Base-by-base conservation (phyloP, 2,113 vertebrate genomes). In the Agapornis roseicollis region DNA sequence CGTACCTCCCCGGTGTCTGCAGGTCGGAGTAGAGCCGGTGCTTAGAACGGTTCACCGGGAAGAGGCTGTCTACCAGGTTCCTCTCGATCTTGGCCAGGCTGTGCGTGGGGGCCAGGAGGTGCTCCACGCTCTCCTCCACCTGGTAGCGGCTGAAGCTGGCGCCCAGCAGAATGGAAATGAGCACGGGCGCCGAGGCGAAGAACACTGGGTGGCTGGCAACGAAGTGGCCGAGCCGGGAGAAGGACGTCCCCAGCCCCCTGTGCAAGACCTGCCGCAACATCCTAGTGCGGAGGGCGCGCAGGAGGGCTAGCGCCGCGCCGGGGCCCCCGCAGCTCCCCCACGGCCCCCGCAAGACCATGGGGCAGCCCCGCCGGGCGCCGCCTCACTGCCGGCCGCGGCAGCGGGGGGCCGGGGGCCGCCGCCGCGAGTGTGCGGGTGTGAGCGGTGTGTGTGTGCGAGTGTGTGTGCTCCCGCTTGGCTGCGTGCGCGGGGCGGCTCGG, bases 81-180 rank as follows among this genome's bases (percentile, higher is more conserved):
- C 99, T 99, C 98, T 99, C 99, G 66, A 99, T 99, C 98, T 99
- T 99, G 74, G 99, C 99, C 96, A 99, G 97, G 97, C 99, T 99
- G 98, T 99, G 99, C 70, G 99, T 99, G 93, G 99, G 99, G 71
- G 99, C 99, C 79, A 99, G 98, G 98, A 99, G 98, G 97, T 98
- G 98, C 97, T 99, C 99, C 97, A 99, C 99, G 97, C 98, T 98
- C 91, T 99, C 99, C 96, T 99, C 99, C 90, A 99, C 98, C 97
- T 98, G 99, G 98, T 99, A 99, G 93, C 99, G 98, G 97, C 99
- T 99, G 98, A 99, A 99, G 97, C 99, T 99, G 97, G 99, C 99
- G 82, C 99, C 99, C 81, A 99, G 98, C 96, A 99, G 98, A 97
- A 99, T 98, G 96, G 99, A 99, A 90, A 99, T 97, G 68, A 99